Evolutionary conservation across 2,113 vertebrate species (phyloP).

Genomic region (Asarcornis scutulata): DNA sequence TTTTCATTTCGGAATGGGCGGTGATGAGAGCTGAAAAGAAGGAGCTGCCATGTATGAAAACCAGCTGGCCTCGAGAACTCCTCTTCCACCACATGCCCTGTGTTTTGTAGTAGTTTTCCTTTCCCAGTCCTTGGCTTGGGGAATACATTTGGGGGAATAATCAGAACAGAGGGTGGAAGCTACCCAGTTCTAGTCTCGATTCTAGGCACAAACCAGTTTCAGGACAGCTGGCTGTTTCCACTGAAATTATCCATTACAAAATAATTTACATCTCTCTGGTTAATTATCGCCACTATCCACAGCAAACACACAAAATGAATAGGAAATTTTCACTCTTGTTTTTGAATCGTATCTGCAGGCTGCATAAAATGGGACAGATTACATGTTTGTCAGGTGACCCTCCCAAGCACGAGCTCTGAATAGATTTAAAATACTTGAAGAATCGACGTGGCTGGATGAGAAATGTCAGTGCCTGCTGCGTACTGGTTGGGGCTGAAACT

Average conservation of each 20-base stretch:
- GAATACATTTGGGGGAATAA: not conserved
- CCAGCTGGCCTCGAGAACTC: not conserved
- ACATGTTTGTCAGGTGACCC: not conserved
- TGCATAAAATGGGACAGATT: not conserved
- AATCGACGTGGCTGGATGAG: not conserved
- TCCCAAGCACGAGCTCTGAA: not conserved
- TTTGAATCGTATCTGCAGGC: not conserved
- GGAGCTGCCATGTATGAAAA: not conserved
- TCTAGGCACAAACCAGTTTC: not conserved
- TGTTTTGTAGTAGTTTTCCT: not conserved
- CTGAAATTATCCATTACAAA: constrained; percentile 32
- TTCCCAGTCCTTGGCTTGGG: not conserved
- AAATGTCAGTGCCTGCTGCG: not conserved
- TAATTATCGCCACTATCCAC: constrained; percentile 24
- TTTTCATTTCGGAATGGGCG: not conserved
- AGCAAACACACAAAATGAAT: not conserved
- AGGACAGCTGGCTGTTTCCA: constrained; percentile 32
- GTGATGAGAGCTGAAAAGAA: too few species aligned
- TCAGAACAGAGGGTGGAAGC: not conserved
- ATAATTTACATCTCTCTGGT: constrained; percentile 30
- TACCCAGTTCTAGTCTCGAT: not conserved
- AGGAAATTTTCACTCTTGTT: constrained; percentile 32
- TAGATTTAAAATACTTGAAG: not conserved
- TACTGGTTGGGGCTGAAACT: not conserved
- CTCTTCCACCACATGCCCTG: not conserved